Base-by-base conservation (phyloP, 2,113 vertebrate species). In the Oreochromis tanganicae region DNA sequence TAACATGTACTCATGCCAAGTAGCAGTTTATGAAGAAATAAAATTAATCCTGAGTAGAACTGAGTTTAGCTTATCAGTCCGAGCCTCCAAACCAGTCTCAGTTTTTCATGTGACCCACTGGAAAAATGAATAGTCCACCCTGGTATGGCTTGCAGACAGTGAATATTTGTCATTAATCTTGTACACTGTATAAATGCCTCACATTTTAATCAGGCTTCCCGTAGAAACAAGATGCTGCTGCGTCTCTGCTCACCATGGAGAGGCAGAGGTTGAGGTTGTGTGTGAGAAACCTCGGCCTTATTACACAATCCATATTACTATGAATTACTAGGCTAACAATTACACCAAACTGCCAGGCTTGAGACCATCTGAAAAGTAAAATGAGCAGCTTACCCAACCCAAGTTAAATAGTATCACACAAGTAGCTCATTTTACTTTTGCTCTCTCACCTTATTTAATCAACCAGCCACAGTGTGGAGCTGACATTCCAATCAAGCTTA, bases 41-140 rank as follows among this genome's bases (percentile, higher is more conserved):
- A 55, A 55, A 55, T 55, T 0, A 55, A 55, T 55, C 6, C 52
- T 21, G 5, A 55, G 21, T 55, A 55, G 52, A 4, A 55, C 52
- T 6, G 52, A 55, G 52, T 55, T 55, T n/a, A 55, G 10, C 52
- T 55, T 21, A 55, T 2, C 21, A 55, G 54, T 55, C 21, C 21
- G n/a, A 55, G 52, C 2, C 52, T 21, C 52, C 52, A 21, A n/a
- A 55, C 52, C 52, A 55, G 52, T 55, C 52, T 55, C 52, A 55
- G 52, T 0, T 55, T 55, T 55, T 55, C 52, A 2, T 21, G n/a
- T 55, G 52, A 0, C 52, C 52, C 50, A n/a, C 50, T 52, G 50
- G 19, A 4, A 52, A 52, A 52, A 52, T 0, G 17, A 52, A 52
- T 52, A 52, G 50, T 52, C 50, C 50, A 52, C 17, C 50, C 17